These are phyloP conservation scores for Anarhynchus alexandrinus DNA, from an alignment of 2,113 vertebrate species.

Conservation along the genomic window DNA sequence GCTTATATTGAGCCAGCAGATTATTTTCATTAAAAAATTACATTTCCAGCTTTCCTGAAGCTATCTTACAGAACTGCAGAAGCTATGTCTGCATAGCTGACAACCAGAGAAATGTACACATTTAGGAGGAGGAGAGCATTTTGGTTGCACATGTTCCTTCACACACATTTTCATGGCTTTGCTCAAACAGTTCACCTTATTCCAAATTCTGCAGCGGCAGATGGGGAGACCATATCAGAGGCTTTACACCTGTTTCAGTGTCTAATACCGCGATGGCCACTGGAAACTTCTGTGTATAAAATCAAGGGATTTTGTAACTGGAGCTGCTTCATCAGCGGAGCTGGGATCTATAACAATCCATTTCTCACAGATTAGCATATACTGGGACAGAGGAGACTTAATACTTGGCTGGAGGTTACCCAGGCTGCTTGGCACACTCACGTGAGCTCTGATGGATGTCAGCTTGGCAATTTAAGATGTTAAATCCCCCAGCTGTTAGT, in stretches of 20 bases:
- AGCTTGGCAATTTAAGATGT: background rate
- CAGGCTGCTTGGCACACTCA: background rate
- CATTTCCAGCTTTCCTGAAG: background rate
- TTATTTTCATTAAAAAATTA: slow-evolving; percentile 2
- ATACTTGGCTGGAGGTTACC: background rate
- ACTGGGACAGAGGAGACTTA: background rate
- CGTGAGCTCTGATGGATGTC: background rate
- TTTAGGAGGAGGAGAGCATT: background rate
- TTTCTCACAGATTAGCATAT: slow-evolving; percentile 15
- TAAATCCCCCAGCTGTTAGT: slow-evolving; percentile 3
- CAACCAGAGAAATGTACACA: background rate
- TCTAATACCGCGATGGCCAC: background rate
- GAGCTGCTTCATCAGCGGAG: background rate
- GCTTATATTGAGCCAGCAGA: background rate
- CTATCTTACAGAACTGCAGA: background rate
- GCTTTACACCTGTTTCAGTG: background rate
- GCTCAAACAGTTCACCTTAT: background rate
- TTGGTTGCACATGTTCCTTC: background rate
- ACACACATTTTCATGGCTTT: background rate
- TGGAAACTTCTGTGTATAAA: background rate
- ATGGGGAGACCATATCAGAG: background rate
- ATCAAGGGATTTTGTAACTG: background rate
- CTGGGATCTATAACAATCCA: slow-evolving; percentile 6
- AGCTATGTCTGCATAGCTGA: background rate
- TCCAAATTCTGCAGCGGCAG: background rate